These are phyloP conservation scores for Papilio machaon DNA, from an alignment of 1,140 invertebrate species.

Conservation along the genomic window DNA sequence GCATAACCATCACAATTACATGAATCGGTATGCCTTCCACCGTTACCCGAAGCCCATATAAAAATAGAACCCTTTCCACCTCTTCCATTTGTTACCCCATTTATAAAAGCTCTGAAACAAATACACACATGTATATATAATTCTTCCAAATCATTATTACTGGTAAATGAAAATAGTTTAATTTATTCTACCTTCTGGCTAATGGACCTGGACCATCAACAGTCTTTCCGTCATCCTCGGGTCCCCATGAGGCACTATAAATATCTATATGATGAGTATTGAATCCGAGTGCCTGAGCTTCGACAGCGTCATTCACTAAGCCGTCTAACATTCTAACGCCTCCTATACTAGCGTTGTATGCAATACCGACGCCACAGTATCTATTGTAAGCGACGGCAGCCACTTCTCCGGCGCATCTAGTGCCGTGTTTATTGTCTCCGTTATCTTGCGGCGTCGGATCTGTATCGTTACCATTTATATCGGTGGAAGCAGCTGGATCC, in stretches of 20 bases:
- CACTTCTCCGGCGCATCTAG: conserved; percentile 95
- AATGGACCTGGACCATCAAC: conserved; percentile 98
- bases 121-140: conserved; percentile 55
- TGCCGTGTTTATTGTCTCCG: conserved; percentile 96
- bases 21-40: conserved; percentile 96
- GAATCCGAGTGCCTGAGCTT: conserved; percentile 94
- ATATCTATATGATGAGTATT: conserved; percentile 97
- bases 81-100: conserved; percentile 96
- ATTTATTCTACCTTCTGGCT: conserved; percentile 85
- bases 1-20: conserved; percentile 99
- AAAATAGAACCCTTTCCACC: conserved; percentile 98
- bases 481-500: conserved; percentile 97
- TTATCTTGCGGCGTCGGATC: conserved; percentile 98
- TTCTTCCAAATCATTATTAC: conserved; percentile 56
- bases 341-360: conserved; percentile 95
- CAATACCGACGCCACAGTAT: conserved; percentile 95
- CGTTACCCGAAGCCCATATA: conserved; percentile 99
- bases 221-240: conserved; percentile 97
- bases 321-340: conserved; percentile 97
- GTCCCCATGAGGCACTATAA: conserved; percentile 97
- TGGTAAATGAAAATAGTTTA: background rate
- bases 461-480: conserved; percentile 97
- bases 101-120: conserved; percentile 91
- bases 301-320: conserved; percentile 96
- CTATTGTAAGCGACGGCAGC: conserved; percentile 95